Base-by-base conservation (phyloP, 2,113 vertebrate species). In the Neolamprologus tretocephalus region DNA sequence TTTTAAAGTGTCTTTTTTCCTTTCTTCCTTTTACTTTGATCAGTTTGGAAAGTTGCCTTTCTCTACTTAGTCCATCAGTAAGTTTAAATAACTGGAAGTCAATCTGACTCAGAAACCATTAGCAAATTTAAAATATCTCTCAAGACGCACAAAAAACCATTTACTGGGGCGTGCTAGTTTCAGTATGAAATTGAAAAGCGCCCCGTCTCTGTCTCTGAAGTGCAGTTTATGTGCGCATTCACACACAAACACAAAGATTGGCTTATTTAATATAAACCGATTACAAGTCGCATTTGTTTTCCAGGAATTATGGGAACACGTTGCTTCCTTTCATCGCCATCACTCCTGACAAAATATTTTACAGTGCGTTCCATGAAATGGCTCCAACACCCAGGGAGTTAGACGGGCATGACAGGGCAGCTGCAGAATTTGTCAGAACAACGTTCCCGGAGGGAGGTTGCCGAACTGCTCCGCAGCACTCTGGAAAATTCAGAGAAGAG, bases 401-500 rank as follows among this genome's bases (percentile, higher is more conserved):
- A 9, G 51, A 47, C 9, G 45, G 42, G 83, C 10, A 28, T 40
- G 47, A 13, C 16, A 85, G 82, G 55, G 81, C 87, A 86, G 82
- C 35, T 61, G 90, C 84, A 85, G 83, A 88, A 88, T 93, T 85
- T 85, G 75, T 82, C 85, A 78, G 84, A 88, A 40, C 10, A 26
- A 28, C 3, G 53, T 87, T 84, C 89, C 86, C 42, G 21, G n/a
- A 81, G 84, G 87, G 71, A 47, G 16, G 10, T 6, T 57, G 73
- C 45, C 10, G 3, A 51, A 88, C 53, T 68, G 86, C 86, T 87
- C 26, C 37, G 11, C 19, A 61, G 86, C 80, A 47, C 83, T 89
- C 45, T 23, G 53, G n/a, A 84, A 89, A 83, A 86, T 61, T 83
- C 61, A 16, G 26, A 73, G 83, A 31, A 84, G 87, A 82, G 83